phyloP scores from a whole-genome alignment of 2,113 vertebrate species.

The Sula dactylatra region DNA sequence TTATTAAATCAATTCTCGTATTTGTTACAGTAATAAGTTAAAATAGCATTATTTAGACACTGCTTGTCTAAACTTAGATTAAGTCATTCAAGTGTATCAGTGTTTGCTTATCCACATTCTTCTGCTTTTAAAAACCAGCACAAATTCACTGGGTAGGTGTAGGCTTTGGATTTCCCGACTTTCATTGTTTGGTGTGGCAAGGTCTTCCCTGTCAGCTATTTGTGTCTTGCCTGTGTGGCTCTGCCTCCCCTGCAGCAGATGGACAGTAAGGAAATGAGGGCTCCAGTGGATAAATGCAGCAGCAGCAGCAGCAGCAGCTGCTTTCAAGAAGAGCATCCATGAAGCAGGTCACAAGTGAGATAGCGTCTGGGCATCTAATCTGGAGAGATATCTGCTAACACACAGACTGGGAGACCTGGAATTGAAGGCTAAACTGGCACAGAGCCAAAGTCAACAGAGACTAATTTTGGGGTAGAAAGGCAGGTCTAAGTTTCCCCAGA shows the following conservation, averaged over 20 bases:
- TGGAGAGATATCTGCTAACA: neutral
- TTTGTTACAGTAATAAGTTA: slow-evolving; percentile 39
- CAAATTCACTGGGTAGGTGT: neutral
- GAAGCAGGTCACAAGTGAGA: slow-evolving; percentile 10
- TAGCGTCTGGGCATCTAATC: neutral
- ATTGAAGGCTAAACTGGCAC: neutral
- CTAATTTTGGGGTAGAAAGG: slow-evolving; percentile 6
- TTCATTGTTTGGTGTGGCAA: neutral
- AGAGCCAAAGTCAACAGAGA: slow-evolving; percentile 1
- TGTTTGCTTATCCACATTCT: slow-evolving; percentile 28
- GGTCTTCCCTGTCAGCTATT: neutral
- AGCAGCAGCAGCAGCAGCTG: neutral
- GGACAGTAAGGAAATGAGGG: slow-evolving; percentile 9
- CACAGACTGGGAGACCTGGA: neutral
- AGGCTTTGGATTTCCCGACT: neutral
- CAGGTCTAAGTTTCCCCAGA: neutral
- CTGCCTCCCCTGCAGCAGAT: slow-evolving; percentile 18
- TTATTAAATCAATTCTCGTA: slow-evolving; percentile 32
- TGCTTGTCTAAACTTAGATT: slow-evolving; percentile 38
- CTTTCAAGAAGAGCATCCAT: slow-evolving; percentile 1
- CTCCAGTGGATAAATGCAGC: slow-evolving; percentile 28
- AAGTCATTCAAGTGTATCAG: slow-evolving; percentile 1
- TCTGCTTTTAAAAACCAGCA: slow-evolving; percentile 15
- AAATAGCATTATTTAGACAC: slow-evolving; percentile 40
- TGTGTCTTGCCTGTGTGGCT: neutral